phyloP scores from a whole-genome alignment of 2,113 vertebrate genomes.

The Mystacornis crossleyi region DNA sequence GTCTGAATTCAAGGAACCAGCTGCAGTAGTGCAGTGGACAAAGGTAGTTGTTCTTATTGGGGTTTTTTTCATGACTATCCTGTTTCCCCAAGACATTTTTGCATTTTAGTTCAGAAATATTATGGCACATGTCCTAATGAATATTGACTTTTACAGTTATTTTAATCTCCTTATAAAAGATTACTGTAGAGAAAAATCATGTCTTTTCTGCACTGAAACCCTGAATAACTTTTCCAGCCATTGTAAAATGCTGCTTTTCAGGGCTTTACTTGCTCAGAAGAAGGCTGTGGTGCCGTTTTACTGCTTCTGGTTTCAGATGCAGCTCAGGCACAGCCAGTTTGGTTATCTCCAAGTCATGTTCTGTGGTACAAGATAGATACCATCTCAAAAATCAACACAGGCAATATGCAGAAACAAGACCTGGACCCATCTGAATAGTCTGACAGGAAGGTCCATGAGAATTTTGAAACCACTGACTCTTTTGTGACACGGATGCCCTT shows the following conservation, averaged over 20 bases:
- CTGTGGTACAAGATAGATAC: not conserved
- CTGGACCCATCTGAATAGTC: not conserved
- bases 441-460: not conserved
- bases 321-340: not conserved
- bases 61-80: accelerated
- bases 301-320: not conserved
- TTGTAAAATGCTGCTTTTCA: not conserved
- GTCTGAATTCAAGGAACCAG: not conserved
- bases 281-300: not conserved
- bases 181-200: not conserved
- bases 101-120: not conserved
- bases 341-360: not conserved
- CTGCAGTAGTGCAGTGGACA: not conserved
- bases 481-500: not conserved
- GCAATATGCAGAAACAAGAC: not conserved
- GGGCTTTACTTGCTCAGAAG: not conserved
- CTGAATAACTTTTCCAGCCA: not conserved
- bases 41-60: not conserved
- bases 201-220: not conserved
- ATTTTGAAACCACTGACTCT: not conserved
- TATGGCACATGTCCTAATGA: not conserved
- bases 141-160: not conserved
- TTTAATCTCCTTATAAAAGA: not conserved
- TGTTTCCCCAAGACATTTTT: not conserved
- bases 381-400: not conserved